Evolutionary conservation across 2,888 invertebrate species (phyloP).

Genomic region (Steromphala cineraria): DNA sequence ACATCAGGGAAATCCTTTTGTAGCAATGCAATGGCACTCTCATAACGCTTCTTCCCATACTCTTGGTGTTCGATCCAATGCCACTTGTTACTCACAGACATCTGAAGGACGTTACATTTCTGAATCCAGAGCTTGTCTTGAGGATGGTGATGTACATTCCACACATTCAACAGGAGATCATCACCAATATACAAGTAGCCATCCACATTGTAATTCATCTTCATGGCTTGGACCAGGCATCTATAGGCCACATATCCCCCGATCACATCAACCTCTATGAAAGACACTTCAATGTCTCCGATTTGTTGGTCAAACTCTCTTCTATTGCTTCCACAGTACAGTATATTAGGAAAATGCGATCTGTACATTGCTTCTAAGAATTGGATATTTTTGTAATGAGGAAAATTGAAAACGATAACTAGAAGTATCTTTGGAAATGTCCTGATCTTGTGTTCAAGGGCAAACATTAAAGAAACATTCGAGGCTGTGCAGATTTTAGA

Average conservation of each 20-base stretch:
- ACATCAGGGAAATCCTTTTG: background rate
- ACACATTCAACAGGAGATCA: slow-evolving; percentile 30
- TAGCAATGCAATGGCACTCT: background rate
- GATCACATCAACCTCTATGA: slow-evolving; percentile 1
- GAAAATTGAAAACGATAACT: slow-evolving; percentile 6
- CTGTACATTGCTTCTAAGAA: background rate
- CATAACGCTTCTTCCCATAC: background rate
- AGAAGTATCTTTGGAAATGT: slow-evolving; percentile 6
- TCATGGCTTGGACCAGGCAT: slow-evolving; percentile 27
- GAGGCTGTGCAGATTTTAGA: no score
- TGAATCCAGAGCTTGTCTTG: slow-evolving; percentile 19
- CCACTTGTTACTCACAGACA: background rate
- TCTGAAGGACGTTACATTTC: background rate
- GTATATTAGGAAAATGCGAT: slow-evolving; percentile 16
- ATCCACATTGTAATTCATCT: slow-evolving; percentile 23
- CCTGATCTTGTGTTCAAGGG: background rate
- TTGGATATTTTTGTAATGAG: background rate
- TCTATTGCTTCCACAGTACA: slow-evolving; percentile 16
- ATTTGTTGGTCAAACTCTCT: background rate
- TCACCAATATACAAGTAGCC: slow-evolving; percentile 29
- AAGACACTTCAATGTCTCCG: background rate
- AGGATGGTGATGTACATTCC: slow-evolving; percentile 24
- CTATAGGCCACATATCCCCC: slow-evolving; percentile 22
- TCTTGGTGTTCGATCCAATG: background rate
- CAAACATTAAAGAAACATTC: no score